These are phyloP conservation scores for Crossaster papposus DNA, from an alignment of 53 echinoderm and acorn worm genomes.

Conservation along the genomic window DNA sequence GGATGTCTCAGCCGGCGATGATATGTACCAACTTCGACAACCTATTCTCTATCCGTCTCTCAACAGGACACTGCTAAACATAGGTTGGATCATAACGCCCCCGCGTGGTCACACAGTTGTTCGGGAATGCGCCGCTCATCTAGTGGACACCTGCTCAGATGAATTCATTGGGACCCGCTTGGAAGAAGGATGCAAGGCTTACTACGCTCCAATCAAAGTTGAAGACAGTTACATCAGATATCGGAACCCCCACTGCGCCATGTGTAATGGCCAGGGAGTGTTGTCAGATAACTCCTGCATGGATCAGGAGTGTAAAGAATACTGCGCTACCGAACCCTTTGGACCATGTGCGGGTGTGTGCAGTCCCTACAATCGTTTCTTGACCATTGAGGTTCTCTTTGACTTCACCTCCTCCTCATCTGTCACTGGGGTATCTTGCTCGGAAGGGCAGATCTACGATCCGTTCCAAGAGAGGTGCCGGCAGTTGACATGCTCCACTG, in stretches of 20 bases:
- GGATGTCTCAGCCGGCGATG: slow-evolving; percentile 9
- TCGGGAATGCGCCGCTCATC: slow-evolving; percentile 21
- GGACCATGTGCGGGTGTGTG: slow-evolving; percentile 21
- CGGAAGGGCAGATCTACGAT: slow-evolving; percentile 49
- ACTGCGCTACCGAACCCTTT: neutral
- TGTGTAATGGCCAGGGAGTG: slow-evolving; percentile 39
- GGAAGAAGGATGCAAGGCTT: slow-evolving; percentile 16
- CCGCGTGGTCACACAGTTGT: slow-evolving; percentile 8
- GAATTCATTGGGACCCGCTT: slow-evolving; percentile 6
- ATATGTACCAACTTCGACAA: neutral
- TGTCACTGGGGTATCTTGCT: slow-evolving; percentile 4
- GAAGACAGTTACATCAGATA: slow-evolving; percentile 14
- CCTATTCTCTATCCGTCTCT: neutral
- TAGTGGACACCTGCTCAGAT: slow-evolving; percentile 28
- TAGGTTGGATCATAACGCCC: slow-evolving; percentile 22
- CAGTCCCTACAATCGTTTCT: slow-evolving; percentile 23
- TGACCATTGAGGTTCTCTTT: slow-evolving; percentile 57
- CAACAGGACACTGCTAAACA: neutral
- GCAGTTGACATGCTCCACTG: slow-evolving; percentile 39
- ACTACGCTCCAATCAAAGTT: slow-evolving; percentile 50
- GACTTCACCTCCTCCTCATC: slow-evolving; percentile 4
- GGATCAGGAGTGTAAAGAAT: neutral
- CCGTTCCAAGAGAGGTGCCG: slow-evolving; percentile 60
- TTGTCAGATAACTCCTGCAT: slow-evolving; percentile 14
- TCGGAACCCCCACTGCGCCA: slow-evolving; percentile 67